Base-by-base conservation (phyloP, 2,797 vertebrate genomes). In the Perodicticus potto region DNA sequence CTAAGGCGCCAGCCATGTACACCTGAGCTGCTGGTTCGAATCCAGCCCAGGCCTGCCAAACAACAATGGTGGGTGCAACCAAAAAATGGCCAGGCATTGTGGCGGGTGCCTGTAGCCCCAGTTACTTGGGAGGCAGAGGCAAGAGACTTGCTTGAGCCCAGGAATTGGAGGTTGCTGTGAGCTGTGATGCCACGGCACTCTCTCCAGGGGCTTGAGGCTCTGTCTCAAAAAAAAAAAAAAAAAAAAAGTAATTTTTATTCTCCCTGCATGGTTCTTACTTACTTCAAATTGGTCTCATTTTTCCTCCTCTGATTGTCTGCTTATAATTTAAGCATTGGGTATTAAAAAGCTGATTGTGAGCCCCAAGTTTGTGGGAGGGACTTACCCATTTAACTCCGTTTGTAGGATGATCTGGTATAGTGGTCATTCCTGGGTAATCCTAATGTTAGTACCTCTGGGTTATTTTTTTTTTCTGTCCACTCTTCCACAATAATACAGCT, bases 311-410 rank as follows among this genome's bases (percentile, higher is more conserved):
- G 19, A n/a, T 53, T 76, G 37, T 74, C 32, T 65, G 74, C 29
- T 65, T 86, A 17, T 88, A 86, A 77, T 95, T 91, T 91, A 69
- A 90, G 81, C 91, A 72, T 16, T 59, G 49, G 32, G 23, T 43
- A 34, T 43, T 78, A 14, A 69, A 76, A 77, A 59, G 37, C 29
- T 43, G 43, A 37, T 76, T 23, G 57, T 22, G 25, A 34, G 17
- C n/a, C 55, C n/a, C 2, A 34, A 81, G 67, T 61, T 43, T 84
- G 32, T 57, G 63, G 37, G 77, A 87, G n/a, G 53, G 59, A 19
- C 34, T 90, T 19, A 69, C 37, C 45, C 67, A 6, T 67, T 65
- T 49, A 53, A 10, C 43, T 57, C 55, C 77, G 32, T 67, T 61
- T 57, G n/a, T 49, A 69, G 80, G 57, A 20, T 86, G 74, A 69